Evolutionary conservation across 2,797 vertebrate species (phyloP).

Genomic region (Sus cebifrons): DNA sequence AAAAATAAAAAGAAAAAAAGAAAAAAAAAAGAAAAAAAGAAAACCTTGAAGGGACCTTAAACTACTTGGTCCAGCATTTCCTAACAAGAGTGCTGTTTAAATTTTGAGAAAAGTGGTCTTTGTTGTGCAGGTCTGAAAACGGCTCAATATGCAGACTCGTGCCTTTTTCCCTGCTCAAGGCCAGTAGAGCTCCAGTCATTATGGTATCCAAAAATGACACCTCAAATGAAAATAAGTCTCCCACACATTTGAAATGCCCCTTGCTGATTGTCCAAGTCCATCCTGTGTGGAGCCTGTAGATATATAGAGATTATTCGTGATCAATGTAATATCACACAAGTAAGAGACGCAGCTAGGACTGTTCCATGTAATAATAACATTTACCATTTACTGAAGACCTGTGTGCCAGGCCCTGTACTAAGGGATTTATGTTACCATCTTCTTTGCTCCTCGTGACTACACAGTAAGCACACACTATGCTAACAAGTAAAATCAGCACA

Average conservation of each 20-base stretch:
- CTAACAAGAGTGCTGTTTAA: background rate
- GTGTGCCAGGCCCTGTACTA: background rate
- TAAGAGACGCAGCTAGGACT: background rate
- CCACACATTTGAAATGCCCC: background rate
- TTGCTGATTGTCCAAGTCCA: background rate
- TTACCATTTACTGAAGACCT: too few species aligned
- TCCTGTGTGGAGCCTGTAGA: too few species aligned
- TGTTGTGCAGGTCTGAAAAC: background rate
- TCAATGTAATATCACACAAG: background rate
- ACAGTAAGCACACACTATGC: background rate
- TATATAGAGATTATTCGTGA: background rate
- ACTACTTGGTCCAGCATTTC: background rate
- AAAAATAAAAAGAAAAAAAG: too few species aligned
- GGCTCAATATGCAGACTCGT: background rate
- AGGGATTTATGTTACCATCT: background rate
- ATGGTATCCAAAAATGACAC: background rate
- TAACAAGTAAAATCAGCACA: background rate
- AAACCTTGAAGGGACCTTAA: constrained; percentile 11
- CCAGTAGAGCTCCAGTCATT: background rate
- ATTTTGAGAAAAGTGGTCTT: background rate
- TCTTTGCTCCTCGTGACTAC: background rate
- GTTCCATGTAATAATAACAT: background rate
- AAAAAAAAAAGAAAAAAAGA: too few species aligned
- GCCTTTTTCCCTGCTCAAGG: background rate
- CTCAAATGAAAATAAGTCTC: background rate